Evolutionary conservation across 2,888 invertebrate species (phyloP).

Genomic region (Drosophila nigricruria): DNA sequence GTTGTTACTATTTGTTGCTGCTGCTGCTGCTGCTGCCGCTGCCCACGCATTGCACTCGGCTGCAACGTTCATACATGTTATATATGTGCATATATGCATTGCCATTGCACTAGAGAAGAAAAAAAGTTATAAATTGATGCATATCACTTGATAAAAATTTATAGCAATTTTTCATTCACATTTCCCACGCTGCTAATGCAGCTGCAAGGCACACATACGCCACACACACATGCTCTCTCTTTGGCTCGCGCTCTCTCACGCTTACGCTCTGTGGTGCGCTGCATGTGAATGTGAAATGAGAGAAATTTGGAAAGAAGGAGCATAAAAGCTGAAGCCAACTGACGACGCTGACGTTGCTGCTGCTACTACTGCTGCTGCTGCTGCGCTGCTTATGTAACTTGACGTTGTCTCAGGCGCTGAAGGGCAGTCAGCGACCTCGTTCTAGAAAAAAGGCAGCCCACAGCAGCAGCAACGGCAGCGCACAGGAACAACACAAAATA

Average conservation of each 20-base stretch:
- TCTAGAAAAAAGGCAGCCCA: conserved; percentile 70
- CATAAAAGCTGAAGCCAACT: conserved; percentile 65
- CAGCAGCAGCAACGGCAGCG: conserved; percentile 28
- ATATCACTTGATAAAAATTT: conserved; percentile 51
- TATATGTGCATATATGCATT: background rate
- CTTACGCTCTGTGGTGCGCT: conserved; percentile 13
- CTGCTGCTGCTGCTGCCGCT: background rate
- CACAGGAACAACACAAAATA: conserved; percentile 53
- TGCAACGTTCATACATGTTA: conserved; percentile 14
- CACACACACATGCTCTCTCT: conserved; percentile 17
- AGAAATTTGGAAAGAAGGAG: conserved; percentile 49
- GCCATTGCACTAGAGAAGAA: conserved; percentile 10
- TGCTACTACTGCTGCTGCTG: background rate
- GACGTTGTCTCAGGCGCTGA: conserved; percentile 54
- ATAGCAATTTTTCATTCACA: conserved; percentile 71
- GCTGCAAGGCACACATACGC: conserved; percentile 30
- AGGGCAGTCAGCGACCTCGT: conserved; percentile 83
- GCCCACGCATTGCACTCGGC: conserved; percentile 52
- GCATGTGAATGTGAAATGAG: conserved; percentile 52
- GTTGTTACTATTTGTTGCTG: conserved; percentile 25
- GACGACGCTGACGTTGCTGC: conserved; percentile 39
- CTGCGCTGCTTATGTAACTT: conserved; percentile 11
- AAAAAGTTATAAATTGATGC: conserved; percentile 45
- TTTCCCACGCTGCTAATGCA: conserved; percentile 56
- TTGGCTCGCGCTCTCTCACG: conserved; percentile 8